Evolutionary conservation across 2,113 vertebrate species (phyloP).

Genomic region (Paratilapia polleni): DNA sequence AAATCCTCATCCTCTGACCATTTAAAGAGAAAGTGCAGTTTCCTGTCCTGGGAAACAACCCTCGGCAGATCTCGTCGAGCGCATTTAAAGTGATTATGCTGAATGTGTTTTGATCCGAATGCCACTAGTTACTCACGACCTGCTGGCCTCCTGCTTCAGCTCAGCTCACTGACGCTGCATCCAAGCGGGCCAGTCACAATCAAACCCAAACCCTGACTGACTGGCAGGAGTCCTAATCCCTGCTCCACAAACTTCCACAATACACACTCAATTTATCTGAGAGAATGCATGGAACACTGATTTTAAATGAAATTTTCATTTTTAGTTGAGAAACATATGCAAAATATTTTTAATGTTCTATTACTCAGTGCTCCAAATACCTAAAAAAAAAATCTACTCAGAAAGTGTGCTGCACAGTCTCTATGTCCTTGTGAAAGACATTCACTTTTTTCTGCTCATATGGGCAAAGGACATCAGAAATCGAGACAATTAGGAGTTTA

Average conservation of each 20-base stretch:
- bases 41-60: constrained; percentile 7
- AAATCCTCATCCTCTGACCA: constrained; percentile 4
- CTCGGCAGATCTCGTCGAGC: constrained; percentile 12
- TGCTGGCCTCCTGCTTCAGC: constrained; percentile 20
- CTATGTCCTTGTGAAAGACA: neutral
- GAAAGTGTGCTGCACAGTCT: neutral
- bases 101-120: constrained; percentile 39
- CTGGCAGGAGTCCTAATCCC: constrained; percentile 25
- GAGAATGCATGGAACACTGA: neutral
- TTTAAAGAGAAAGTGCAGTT: constrained; percentile 6
- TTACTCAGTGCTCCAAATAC: neutral
- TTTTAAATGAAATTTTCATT: neutral
- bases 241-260: neutral
- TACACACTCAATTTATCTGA: neutral
- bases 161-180: constrained; percentile 19
- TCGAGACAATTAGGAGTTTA: neutral
- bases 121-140: constrained; percentile 41
- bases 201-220: neutral
- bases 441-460: neutral
- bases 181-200: constrained; percentile 24
- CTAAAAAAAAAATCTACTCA: neutral
- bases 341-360: neutral
- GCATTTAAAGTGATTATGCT: constrained; percentile 31
- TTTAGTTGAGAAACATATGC: neutral
- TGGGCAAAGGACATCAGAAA: neutral